Percentiles rank a stretch among this genome's conserved stretches.
Evolutionary conservation across 2,888 invertebrate genomes (phyloP).

Genomic region (Eucriotettix oculatus): DNA sequence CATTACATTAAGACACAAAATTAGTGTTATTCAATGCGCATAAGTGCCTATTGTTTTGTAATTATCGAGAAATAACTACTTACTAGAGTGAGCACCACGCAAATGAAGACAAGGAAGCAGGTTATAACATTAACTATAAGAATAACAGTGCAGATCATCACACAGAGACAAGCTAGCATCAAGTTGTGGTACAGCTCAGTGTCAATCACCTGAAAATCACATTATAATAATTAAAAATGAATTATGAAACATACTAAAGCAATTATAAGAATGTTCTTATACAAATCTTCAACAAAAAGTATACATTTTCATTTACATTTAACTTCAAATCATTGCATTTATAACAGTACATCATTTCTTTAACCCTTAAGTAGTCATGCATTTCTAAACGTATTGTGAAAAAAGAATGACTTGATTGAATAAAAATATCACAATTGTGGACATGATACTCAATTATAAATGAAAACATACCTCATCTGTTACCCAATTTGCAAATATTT

Average conservation of each 20-base stretch:
- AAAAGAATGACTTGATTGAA: no score
- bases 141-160: slow-evolving; percentile 59
- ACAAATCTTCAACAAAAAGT: no score
- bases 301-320: no score
- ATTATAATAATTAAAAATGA: no score
- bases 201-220: slow-evolving; percentile 37
- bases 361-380: no score
- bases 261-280: no score
- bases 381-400: no score
- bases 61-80: slow-evolving; percentile 8
- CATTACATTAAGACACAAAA: background rate
- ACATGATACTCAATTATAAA: background rate
- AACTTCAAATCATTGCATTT: no score
- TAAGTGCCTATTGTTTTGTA: background rate
- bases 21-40: background rate
- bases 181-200: slow-evolving; percentile 61
- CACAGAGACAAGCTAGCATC: slow-evolving; percentile 54
- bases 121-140: slow-evolving; percentile 60
- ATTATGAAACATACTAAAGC: no score
- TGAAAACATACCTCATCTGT: slow-evolving; percentile 45
- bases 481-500: slow-evolving; percentile 56
- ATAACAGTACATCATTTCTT: no score
- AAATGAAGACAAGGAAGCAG: slow-evolving; percentile 61
- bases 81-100: slow-evolving; percentile 53
- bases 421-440: no score